Base-by-base conservation (phyloP, 1,140 invertebrate genomes). In the Belonocnema kinseyi region DNA sequence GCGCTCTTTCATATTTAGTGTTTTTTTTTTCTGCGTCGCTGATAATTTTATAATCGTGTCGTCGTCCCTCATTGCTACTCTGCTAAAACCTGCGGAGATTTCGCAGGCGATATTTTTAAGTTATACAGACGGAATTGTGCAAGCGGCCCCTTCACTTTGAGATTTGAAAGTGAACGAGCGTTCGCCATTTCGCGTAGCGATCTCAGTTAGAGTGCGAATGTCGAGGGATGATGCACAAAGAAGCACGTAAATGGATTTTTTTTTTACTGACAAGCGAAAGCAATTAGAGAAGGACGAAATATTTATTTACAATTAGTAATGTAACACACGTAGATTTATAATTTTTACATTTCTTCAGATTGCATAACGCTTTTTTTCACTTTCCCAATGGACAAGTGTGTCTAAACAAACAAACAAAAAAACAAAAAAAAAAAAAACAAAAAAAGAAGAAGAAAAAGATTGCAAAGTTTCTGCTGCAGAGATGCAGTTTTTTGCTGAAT, bases 101-200 rank as follows among this genome's bases (percentile, higher is more conserved):
- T 88, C 87, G 85, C 83, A 83, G 85, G 85, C 82, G 82, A 85
- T 88, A 87, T 87, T 87, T 84, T 86, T 85, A 88, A 85, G 85
- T 86, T 86, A 81, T 74, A 79, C 75, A 71, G 58, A 76, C 56
- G 76, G 79, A 79, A 76, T 79, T 74, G 21, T 66, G 61, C 26
- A 46, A 46, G 40, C 40, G 61, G n/a, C 5, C 21, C 21, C 17
- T 21, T 56, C 54, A 56, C 7, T 56, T 56, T 3, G 19, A 56
- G 21, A 56, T 33, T 33, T 14, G 26, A 7, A 66, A 61, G 52
- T 50, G 40, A 72, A 61, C 54, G 58, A 54, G 77, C 58, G 53
- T 21, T 79, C 58, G 80, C 74, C 53, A 79, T 51, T 80, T 58
- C 56, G 71, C 51, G 70, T 77, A 83, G 78, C 83, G 85, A 86